phyloP scores from a whole-genome alignment of 2,888 invertebrate species.

The Scaptodrosophila latifasciaeformis region DNA sequence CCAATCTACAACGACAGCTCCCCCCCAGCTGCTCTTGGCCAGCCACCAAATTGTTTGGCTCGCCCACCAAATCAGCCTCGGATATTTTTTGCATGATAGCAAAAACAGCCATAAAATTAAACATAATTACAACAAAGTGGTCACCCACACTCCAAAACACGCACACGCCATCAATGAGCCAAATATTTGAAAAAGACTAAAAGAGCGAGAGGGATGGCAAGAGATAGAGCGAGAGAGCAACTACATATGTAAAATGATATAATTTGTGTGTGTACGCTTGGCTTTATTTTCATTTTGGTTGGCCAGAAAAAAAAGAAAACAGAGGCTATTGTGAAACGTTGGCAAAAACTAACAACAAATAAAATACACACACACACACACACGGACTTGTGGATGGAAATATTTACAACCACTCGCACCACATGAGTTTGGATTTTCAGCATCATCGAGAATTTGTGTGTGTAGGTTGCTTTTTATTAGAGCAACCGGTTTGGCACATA shows the following conservation, averaged over 20 bases:
- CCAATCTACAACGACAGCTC: not conserved
- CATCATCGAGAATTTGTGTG: not conserved
- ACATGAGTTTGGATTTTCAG: slow-evolving; percentile 19
- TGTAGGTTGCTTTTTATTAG: slow-evolving; percentile 2
- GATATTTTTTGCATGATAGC: not conserved
- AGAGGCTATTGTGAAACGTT: slow-evolving; percentile 44
- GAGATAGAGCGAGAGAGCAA: slow-evolving; percentile 4
- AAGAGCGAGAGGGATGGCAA: no score
- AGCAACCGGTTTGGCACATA: not conserved
- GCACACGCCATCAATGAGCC: slow-evolving; percentile 12
- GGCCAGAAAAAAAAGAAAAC: not conserved
- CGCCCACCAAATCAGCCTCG: not conserved
- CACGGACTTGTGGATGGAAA: slow-evolving; percentile 8
- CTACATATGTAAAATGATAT: slow-evolving; percentile 44
- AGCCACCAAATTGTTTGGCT: not conserved
- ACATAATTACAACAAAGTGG: slow-evolving; percentile 57
- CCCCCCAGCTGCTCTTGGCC: no score
- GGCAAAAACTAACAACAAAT: slow-evolving; percentile 44
- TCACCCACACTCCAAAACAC: slow-evolving; percentile 6
- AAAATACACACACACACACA: slow-evolving; percentile 15
- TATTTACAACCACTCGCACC: slow-evolving; percentile 39
- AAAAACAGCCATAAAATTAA: slow-evolving; percentile 52
- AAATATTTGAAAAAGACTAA: not conserved
- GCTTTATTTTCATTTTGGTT: not conserved
- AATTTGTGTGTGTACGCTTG: slow-evolving; percentile 40